Evolutionary conservation across 2,888 invertebrate genomes (phyloP).

Genomic region (Molanna angustata): DNA sequence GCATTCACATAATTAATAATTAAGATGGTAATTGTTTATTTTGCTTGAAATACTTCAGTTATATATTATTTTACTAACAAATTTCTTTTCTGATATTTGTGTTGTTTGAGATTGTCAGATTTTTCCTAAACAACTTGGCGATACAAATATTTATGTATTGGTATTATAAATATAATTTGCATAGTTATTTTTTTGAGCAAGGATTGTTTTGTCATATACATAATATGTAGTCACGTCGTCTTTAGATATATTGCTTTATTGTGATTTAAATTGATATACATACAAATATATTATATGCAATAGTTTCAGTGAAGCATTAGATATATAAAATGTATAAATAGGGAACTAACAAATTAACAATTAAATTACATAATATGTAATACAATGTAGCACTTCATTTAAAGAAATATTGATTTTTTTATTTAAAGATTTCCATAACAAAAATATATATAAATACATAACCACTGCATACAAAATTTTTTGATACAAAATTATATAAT

Average conservation of each 20-base stretch:
- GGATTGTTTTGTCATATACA: constrained; percentile 13
- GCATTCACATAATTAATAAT: no score
- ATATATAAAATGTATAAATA: constrained; percentile 17
- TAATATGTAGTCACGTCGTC: constrained; percentile 52
- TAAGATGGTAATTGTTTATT: no score
- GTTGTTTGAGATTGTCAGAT: no score
- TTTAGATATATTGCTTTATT: constrained; percentile 59
- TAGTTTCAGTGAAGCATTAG: constrained; percentile 27
- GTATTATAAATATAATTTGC: no score
- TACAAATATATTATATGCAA: constrained; percentile 16
- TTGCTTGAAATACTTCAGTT: no score
- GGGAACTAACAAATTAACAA: constrained; percentile 52
- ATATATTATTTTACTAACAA: no score
- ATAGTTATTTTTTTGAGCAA: no score
- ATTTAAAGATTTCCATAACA: neutral
- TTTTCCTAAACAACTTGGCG: no score
- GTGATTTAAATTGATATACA: constrained; percentile 44
- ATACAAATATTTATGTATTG: no score
- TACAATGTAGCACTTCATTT: constrained; percentile 48
- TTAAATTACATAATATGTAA: constrained; percentile 48
- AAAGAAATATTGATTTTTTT: constrained; percentile 51
- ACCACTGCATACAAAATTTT: constrained; percentile 24
- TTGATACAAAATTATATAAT: constrained; percentile 1
- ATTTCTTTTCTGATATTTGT: no score
- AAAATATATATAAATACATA: constrained; percentile 30